Evolutionary conservation across 2,797 vertebrate species (phyloP).

Genomic region (Saxicola maurus): DNA sequence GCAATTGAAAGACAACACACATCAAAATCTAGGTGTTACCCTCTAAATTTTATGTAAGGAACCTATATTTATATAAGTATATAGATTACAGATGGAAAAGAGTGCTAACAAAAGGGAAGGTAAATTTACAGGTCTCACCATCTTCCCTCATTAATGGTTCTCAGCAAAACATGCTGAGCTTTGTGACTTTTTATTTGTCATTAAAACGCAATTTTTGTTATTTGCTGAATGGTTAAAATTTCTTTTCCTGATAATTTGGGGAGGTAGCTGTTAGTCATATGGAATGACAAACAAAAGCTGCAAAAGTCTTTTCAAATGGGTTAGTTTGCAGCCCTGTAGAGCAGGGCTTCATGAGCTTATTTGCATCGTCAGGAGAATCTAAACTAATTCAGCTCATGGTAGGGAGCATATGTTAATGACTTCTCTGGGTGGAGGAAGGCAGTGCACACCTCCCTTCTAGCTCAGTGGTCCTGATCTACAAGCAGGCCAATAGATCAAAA

Average conservation of each 20-base stretch:
- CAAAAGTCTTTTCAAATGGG: constrained; percentile 31
- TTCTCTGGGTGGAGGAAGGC: constrained; percentile 10
- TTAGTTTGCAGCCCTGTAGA: constrained; percentile 46
- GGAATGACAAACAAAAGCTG: constrained; percentile 30
- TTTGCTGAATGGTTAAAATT: constrained; percentile 46
- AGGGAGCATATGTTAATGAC: constrained; percentile 47
- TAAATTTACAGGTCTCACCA: not conserved
- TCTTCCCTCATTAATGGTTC: constrained; percentile 27
- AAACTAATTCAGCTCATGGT: constrained; percentile 75
- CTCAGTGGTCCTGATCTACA: constrained; percentile 35
- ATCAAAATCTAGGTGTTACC: not conserved
- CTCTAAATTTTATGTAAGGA: not conserved
- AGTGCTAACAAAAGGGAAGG: not conserved
- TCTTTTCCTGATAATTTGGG: constrained; percentile 28
- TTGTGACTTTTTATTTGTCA: constrained; percentile 38
- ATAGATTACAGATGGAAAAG: not conserved
- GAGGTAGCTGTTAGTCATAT: constrained; percentile 35
- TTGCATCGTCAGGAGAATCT: constrained; percentile 60
- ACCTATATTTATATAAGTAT: not conserved
- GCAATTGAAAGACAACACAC: not conserved
- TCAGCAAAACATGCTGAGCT: constrained; percentile 26
- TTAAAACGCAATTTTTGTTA: constrained; percentile 41
- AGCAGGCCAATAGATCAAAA: constrained; percentile 41
- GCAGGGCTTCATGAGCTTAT: constrained; percentile 59
- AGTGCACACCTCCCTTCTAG: constrained; percentile 5